These are phyloP conservation scores for Pteropus rufus DNA, from an alignment of 2,797 vertebrate genomes.

Conservation along the genomic window DNA sequence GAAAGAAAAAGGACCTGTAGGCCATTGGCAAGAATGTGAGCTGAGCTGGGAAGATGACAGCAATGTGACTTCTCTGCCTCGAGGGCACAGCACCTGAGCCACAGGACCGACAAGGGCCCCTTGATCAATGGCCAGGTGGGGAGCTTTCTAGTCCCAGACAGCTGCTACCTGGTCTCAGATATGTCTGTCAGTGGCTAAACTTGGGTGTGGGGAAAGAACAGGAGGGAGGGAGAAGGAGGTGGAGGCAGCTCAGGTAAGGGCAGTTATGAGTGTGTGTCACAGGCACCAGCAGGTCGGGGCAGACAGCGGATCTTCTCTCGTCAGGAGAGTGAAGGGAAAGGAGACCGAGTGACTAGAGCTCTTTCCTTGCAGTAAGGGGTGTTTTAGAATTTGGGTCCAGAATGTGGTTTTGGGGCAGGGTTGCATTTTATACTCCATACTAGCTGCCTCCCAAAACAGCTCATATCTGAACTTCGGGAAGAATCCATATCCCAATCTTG, in stretches of 20 bases:
- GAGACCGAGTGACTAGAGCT: not conserved
- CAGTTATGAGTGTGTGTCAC: not conserved
- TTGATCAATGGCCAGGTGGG: not conserved
- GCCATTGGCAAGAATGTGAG: not conserved
- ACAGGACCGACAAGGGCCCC: not conserved
- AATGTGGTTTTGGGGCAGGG: not conserved
- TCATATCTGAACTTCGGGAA: not conserved
- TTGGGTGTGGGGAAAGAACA: not conserved
- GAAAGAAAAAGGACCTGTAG: conserved; percentile 1
- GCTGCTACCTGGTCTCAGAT: not conserved
- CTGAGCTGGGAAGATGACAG: not conserved
- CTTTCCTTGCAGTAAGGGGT: not conserved
- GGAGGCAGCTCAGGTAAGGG: not conserved
- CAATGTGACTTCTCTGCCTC: not conserved
- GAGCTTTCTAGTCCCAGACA: not conserved
- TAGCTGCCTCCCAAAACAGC: not conserved
- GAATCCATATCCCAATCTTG: not conserved
- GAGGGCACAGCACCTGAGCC: not conserved
- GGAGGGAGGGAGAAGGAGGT: not conserved
- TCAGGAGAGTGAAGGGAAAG: not conserved
- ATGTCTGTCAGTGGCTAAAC: not conserved
- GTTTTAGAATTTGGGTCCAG: not conserved
- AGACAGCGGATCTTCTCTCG: no score
- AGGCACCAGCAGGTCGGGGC: not conserved
- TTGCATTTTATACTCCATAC: not conserved